Percentiles rank a stretch among this genome's conserved stretches.
phyloP scores from a whole-genome alignment of 2,888 invertebrate species.

The Brachypalpus laphriformis region DNA sequence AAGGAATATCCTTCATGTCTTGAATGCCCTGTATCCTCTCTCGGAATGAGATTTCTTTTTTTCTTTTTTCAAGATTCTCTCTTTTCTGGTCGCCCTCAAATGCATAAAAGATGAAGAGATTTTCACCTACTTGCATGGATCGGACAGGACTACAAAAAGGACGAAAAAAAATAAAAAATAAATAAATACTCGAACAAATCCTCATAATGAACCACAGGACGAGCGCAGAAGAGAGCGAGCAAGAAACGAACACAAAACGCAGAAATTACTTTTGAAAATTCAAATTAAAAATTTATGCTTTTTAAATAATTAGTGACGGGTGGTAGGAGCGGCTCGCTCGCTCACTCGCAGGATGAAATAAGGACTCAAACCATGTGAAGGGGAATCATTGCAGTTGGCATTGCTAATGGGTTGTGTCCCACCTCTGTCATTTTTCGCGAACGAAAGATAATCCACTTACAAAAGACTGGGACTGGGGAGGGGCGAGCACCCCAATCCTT shows the following conservation, averaged over 20 bases:
- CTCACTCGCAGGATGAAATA: not conserved
- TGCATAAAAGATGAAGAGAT: slow-evolving; percentile 56
- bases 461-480: slow-evolving; percentile 21
- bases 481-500: slow-evolving; percentile 28
- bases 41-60: not conserved
- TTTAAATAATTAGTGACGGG: slow-evolving; percentile 68
- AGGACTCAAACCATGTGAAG: not conserved
- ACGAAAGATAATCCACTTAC: slow-evolving; percentile 67
- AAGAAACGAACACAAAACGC: slow-evolving; percentile 42
- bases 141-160: not conserved
- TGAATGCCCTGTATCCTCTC: not conserved
- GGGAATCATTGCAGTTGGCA: slow-evolving; percentile 15
- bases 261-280: slow-evolving; percentile 64
- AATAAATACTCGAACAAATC: slow-evolving; percentile 19
- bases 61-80: not conserved
- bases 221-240: not conserved
- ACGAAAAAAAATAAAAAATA: not conserved
- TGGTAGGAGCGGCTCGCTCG: too few relatives aligned
- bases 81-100: not conserved
- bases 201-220: slow-evolving; percentile 41
- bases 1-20: slow-evolving; percentile 3
- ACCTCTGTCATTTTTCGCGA: slow-evolving; percentile 6
- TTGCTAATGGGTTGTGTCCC: slow-evolving; percentile 41
- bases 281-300: slow-evolving; percentile 69
- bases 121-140: slow-evolving; percentile 52